phyloP scores from a whole-genome alignment of 1,140 invertebrate species.

The Drosophila pallidifrons region DNA sequence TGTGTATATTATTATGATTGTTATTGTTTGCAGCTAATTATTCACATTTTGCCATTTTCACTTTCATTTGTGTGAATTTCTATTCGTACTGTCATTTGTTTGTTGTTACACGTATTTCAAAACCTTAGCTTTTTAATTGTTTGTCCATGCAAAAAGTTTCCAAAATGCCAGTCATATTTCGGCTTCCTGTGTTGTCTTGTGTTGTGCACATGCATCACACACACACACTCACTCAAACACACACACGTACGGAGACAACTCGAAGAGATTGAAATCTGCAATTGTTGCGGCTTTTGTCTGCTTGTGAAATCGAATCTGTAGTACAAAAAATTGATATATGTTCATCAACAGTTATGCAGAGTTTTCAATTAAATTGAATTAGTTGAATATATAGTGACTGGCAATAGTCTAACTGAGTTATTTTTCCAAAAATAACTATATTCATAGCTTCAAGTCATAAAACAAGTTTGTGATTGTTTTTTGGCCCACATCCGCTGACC shows the following conservation, averaged over 20 bases:
- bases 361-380: constrained; percentile 66
- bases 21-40: constrained; percentile 73
- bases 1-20: constrained; percentile 63
- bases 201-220: constrained; percentile 6
- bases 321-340: constrained; percentile 14
- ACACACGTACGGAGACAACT: not conserved
- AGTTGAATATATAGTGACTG: constrained; percentile 26
- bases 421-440: not conserved
- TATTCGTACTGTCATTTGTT: constrained; percentile 78
- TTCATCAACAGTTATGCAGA: constrained; percentile 3
- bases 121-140: constrained; percentile 70
- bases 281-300: constrained; percentile 52
- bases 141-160: constrained; percentile 71
- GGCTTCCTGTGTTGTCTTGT: constrained; percentile 57
- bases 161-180: constrained; percentile 80
- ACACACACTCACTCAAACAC: not conserved
- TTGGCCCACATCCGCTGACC: constrained; percentile 71
- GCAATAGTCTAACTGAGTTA: constrained; percentile 4
- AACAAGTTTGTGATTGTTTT: constrained; percentile 43
- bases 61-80: constrained; percentile 80
- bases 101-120: constrained; percentile 77
- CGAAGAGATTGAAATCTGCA: constrained; percentile 57
- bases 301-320: constrained; percentile 64
- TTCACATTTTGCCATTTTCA: constrained; percentile 81
- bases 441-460: constrained; percentile 4